A percentile compares a stretch with the other conserved stretches of the same genome.
These are phyloP conservation scores for Apis cerana DNA, from an alignment of 1,140 invertebrate genomes.

Conservation along the genomic window DNA sequence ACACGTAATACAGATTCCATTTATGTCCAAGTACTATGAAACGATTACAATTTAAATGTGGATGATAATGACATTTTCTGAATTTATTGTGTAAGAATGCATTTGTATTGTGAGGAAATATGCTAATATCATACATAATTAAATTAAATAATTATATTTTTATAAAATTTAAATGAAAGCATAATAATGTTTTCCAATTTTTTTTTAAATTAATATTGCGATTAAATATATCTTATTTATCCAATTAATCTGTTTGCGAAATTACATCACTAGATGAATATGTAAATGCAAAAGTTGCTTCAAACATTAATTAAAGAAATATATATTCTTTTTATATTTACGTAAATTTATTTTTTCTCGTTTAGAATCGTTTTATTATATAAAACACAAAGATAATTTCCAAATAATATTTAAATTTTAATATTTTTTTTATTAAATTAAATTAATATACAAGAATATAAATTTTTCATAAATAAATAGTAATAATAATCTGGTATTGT, in stretches of 20 bases:
- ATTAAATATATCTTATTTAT: no score
- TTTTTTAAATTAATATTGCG: not conserved
- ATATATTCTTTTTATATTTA: not conserved
- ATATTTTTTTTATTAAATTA: not conserved
- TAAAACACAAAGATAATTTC: not conserved
- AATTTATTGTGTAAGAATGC: not conserved
- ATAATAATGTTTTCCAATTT: not conserved
- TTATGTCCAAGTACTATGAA: not conserved
- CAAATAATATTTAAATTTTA: not conserved
- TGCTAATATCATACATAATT: not conserved
- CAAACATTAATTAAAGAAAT: no score
- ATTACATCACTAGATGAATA: no score
- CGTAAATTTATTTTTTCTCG: not conserved
- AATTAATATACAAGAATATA: not conserved
- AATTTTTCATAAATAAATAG: not conserved
- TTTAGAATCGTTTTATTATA: not conserved
- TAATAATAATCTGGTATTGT: not conserved
- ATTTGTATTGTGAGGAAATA: not conserved
- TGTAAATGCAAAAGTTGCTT: no score
- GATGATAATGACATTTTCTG: slow-evolving; percentile 7
- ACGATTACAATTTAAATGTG: not conserved
- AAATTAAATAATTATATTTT: not conserved
- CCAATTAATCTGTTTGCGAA: no score
- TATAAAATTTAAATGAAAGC: not conserved
- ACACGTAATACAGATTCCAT: slow-evolving; percentile 34